Percentiles rank a stretch among this genome's conserved stretches.
Conservation (phyloP, 2,888 invertebrate species). For the Cacoxenus indagator region DNA sequence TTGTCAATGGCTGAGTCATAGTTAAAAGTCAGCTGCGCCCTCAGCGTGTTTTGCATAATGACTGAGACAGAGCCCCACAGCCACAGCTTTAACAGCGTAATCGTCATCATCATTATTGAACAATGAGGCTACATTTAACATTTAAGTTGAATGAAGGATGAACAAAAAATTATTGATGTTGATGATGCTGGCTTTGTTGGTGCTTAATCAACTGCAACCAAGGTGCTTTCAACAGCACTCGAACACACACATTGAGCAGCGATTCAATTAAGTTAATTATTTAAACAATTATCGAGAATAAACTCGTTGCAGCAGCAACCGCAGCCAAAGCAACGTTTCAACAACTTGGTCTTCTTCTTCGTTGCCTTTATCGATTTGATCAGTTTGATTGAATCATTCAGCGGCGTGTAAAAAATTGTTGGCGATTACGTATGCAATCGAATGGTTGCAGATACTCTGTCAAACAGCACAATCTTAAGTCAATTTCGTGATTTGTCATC, state of each 20-base stretch:
- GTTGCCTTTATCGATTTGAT: constrained; percentile 55
- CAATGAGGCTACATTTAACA: neutral
- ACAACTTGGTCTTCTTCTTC: constrained; percentile 34
- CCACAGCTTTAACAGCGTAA: neutral
- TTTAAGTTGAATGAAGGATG: neutral
- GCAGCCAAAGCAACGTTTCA: neutral
- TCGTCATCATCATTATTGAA: neutral
- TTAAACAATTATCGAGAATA: constrained; percentile 50
- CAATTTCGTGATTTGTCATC: too few relatives aligned
- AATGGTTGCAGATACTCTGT: too few relatives aligned
- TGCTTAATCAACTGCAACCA: neutral
- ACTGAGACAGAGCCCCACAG: neutral
- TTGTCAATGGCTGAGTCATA: neutral
- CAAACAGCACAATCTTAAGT: too few relatives aligned
- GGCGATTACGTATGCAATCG: too few relatives aligned
- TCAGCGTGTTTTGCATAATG: neutral
- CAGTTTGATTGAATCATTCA: constrained; percentile 31
- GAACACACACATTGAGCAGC: constrained; percentile 30
- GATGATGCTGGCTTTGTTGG: neutral
- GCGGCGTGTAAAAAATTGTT: neutral
- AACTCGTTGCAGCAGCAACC: neutral
- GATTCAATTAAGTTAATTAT: constrained; percentile 56
- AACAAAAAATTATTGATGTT: neutral
- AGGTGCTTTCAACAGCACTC: neutral
- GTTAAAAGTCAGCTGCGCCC: neutral